phyloP scores from a whole-genome alignment of 2,797 vertebrate species.

The Alectoris magna region DNA sequence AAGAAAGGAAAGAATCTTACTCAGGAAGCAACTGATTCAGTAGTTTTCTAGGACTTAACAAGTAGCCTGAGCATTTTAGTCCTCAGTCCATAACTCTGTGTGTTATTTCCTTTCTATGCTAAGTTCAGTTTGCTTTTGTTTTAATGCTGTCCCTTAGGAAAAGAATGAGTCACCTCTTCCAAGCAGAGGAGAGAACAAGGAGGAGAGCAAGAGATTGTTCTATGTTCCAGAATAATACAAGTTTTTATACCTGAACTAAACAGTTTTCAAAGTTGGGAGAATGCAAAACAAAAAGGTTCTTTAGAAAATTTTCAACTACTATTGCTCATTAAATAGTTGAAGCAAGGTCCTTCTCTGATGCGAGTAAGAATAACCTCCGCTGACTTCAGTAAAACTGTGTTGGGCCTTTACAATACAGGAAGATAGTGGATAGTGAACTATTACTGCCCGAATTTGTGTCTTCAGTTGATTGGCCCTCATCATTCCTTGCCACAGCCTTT shows the following conservation, averaged over 20 bases:
- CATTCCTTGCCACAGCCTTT: background rate
- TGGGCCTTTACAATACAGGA: background rate
- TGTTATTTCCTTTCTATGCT: constrained; percentile 49
- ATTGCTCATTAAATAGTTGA: background rate
- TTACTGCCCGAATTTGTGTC: background rate
- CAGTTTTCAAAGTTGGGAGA: constrained; percentile 10
- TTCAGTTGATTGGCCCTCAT: background rate
- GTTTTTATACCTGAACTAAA: constrained; percentile 27
- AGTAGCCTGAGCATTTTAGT: constrained; percentile 9
- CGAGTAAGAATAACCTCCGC: background rate
- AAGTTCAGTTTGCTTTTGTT: constrained; percentile 47
- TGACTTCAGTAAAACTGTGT: background rate
- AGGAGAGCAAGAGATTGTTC: background rate
- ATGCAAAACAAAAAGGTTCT: constrained; percentile 38
- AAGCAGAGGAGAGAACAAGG: background rate
- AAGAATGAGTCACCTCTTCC: constrained; percentile 28
- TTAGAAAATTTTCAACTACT: constrained; percentile 19
- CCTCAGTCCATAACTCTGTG: background rate
- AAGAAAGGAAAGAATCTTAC: constrained; percentile 44
- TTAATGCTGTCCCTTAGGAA: constrained; percentile 19
- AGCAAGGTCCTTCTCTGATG: constrained; percentile 18
- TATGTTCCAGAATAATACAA: constrained; percentile 15
- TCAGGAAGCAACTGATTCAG: constrained; percentile 9
- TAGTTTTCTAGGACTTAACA: constrained; percentile 34
- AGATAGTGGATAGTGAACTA: background rate